phyloP scores from a whole-genome alignment of 2,113 vertebrate genomes.

The Bos javanicus region DNA sequence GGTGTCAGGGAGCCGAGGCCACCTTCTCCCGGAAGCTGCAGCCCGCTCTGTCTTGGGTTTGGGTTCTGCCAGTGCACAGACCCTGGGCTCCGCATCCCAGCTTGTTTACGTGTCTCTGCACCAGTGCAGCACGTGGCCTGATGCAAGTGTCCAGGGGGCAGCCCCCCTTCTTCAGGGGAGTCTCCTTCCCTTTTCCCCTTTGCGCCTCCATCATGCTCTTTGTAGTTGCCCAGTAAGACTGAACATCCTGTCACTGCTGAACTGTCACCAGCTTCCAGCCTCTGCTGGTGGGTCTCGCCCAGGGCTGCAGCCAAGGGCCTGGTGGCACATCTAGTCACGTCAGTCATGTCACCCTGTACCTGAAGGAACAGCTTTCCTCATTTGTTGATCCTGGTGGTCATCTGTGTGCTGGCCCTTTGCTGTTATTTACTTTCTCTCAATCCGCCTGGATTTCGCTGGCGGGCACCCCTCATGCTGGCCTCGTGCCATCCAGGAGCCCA shows the following conservation, averaged over 20 bases:
- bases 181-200: background rate
- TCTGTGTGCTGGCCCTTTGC: background rate
- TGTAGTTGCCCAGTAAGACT: background rate
- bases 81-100: background rate
- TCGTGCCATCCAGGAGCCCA: background rate
- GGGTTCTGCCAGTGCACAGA: rapidly evolving
- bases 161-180: background rate
- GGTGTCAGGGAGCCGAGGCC: background rate
- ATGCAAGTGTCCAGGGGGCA: background rate
- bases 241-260: background rate
- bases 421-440: background rate
- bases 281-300: background rate
- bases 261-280: background rate
- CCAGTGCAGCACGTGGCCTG: background rate
- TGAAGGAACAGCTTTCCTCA: background rate
- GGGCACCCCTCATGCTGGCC: background rate
- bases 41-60: background rate
- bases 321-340: background rate
- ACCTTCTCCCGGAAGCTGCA: rapidly evolving
- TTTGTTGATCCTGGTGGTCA: background rate
- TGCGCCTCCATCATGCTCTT: rapidly evolving
- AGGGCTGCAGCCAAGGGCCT: background rate
- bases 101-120: background rate
- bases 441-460: background rate
- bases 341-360: background rate